A percentile compares a stretch with the other conserved stretches of the same genome.
These are phyloP conservation scores for Xyrichtys novacula DNA, from an alignment of 2,797 vertebrate genomes.

Conservation along the genomic window DNA sequence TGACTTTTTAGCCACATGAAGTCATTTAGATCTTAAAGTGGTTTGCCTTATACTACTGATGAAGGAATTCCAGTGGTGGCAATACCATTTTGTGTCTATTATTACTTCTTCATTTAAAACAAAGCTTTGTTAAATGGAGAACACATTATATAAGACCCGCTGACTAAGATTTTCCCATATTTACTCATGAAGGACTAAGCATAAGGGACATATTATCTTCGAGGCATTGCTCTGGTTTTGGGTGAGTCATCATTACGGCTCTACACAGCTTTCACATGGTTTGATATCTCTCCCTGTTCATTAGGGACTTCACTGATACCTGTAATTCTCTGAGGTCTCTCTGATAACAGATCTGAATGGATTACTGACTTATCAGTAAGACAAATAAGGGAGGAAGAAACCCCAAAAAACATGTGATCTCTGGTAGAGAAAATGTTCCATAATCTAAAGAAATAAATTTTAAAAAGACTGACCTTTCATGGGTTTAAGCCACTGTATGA, in stretches of 20 bases:
- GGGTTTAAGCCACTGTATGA: constrained; percentile 13
- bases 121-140: constrained; percentile 40
- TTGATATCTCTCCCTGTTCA: constrained; percentile 37
- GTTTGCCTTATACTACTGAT: not conserved
- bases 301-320: constrained; percentile 39
- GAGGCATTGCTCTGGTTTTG: constrained; percentile 43
- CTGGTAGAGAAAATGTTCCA: constrained; percentile 9
- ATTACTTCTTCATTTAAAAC: constrained; percentile 35
- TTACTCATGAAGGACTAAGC: constrained; percentile 49
- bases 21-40: not conserved
- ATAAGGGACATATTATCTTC: constrained; percentile 35
- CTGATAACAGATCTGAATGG: constrained; percentile 57
- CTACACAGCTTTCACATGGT: constrained; percentile 40
- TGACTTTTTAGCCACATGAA: no score
- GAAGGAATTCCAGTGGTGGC: constrained; percentile 16
- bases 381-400: not conserved
- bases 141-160: constrained; percentile 47
- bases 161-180: constrained; percentile 62
- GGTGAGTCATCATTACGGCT: constrained; percentile 61
- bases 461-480: not conserved
- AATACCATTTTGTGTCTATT: constrained; percentile 31
- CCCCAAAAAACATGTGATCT: constrained; percentile 15
- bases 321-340: constrained; percentile 47
- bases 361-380: constrained; percentile 58
- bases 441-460: constrained; percentile 10